Base-by-base conservation (phyloP, 2,888 invertebrate species). In the Nemapogon koenigi region DNA sequence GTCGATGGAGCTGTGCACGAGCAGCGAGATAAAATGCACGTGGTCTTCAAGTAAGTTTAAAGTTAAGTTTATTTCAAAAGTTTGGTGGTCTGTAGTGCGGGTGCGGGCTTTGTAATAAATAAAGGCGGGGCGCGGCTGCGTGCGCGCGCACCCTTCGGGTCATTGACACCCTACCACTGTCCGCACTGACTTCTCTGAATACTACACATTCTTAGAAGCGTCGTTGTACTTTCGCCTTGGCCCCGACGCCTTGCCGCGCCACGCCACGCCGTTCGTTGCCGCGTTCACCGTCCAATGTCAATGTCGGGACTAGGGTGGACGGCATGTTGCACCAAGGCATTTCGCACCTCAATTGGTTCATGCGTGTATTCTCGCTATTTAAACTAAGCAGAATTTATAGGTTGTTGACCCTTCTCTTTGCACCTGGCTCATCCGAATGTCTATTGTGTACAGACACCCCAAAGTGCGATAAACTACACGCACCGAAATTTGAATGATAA, bases 51-150 rank as follows among this genome's bases (percentile, higher is more conserved):
- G 73, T 76, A 75, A 75, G 73, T 75, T 54, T 61, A 57, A 49
- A 57, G 56, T 59, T 57, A 2, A 56, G 59, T 67, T 72, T 70
- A 71, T 72, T 72, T 72, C 67, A 70, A 67, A 69, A 61, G 66
- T 70, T 60, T 51, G 59, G 48, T 47, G 47, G 48, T 53, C 52
- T 47, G 50, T 27, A 48, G 53, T 49, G 49, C 49, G 58, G 56
- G 47, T 66, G 70, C 72, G 65, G 72, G 73, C 71, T 72, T 66
- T 70, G 75, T 76, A 76, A 75, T 75, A 75, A 76, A 75, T 75
- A 76, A 76, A 76, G 73, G 75, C 73, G 73, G 76, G 73, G 76
- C 73, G 70, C 71, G 68, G 70, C 65, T 71, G 69, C 68, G 70
- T 73, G 75, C 73, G 75, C 67, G 73, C 75, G 73, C 75, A 75